Evolutionary conservation across 2,113 vertebrate genomes (phyloP), one percentile per base, ranked within the genome.

Genomic region (Daboia siamensis): DNA sequence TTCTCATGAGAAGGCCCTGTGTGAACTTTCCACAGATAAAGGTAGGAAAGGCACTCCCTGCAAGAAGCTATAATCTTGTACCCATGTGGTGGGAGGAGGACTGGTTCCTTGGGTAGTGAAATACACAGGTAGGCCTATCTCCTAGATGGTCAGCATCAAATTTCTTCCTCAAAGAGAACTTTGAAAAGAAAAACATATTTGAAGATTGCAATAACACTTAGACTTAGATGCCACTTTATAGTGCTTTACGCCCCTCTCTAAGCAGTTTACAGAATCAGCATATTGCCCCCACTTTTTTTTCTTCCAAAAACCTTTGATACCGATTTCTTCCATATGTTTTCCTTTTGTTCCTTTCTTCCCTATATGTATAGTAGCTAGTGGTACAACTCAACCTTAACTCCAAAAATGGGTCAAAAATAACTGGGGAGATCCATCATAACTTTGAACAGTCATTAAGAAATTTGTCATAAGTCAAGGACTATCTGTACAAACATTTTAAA

Each of bases 71-170:
- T 74, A 39, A 39, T 74, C n/a, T 39, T 39, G n/a, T 74, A 20
- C 13, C 69, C 13, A 74, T 0, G n/a, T 1, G 1, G 2, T 20
- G n/a, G n/a, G 15, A 2, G 0, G 69, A 20, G n/a, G 64, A 33
- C 64, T 33, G 64, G 15, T 33, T 33, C 64, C n/a, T 74, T 33
- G n/a, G 5, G n/a, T 33, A 74, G 17, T 74, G 64, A 74, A 74
- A 33, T 74, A 74, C 2, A 74, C 15, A 74, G 33, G 5, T 74
- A 17, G n/a, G 13, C n/a, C 69, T 74, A 74, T 33, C n/a, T 2
- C n/a, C 13, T 74, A 13, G 17, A 39, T 33, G 48, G 48, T 52
- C 29, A 52, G 29, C 52, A 90, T 48, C 17, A 69, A 9, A 54
- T 69, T 21, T 90, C 8, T 33, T 20, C 20, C 17, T 48, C 87